Base-by-base conservation (phyloP, 2,113 vertebrate genomes). In the Uria lomvia region DNA sequence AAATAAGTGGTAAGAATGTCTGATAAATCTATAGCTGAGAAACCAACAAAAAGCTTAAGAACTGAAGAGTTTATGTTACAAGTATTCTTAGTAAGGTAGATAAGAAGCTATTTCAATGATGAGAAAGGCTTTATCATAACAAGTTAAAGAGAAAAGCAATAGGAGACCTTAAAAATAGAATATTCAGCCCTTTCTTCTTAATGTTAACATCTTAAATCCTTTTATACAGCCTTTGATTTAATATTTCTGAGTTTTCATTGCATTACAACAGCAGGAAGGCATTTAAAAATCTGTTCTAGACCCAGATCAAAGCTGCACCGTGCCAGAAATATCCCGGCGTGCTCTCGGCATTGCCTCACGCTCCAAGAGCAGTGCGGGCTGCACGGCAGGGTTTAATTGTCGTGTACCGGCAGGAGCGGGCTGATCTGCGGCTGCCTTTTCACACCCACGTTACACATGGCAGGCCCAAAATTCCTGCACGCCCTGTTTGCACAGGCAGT, bases 331-430 rank as follows among this genome's bases (percentile, higher is more conserved):
- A 43, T 4, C 20, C 32, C 71, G 71, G 62, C 4, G 0, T 6
- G 42, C n/a, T 50, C 52, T 55, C 2, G 3, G 18, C 9, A 11
- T 3, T 75, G 55, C 30, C 60, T 78, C 8, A 3, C 0, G 0
- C 43, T 24, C 53, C 38, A n/a, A 24, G 40, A 72, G n/a, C 30
- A 5, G 38, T 3, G 24, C 16, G 56, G 10, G 5, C 16, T 4
- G 6, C 0, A 0, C 1, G 7, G 43, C 63, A 85, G 73, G 13
- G 65, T 42, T 80, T 65, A 8, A 34, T 53, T 50, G 53, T 20
- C 3, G 0, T 49, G 47, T 36, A 0, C 56, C 6, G 19, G 11
- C 47, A 62, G 68, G 60, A 86, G 47, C 17, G 29, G 34, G 7
- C 50, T 16, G 22, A 24, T 18, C 45, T 16, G 20, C 0, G 1